Base-by-base conservation (phyloP, 92 coral and sea anemone genomes). In the Palythoa heliodiscus region DNA sequence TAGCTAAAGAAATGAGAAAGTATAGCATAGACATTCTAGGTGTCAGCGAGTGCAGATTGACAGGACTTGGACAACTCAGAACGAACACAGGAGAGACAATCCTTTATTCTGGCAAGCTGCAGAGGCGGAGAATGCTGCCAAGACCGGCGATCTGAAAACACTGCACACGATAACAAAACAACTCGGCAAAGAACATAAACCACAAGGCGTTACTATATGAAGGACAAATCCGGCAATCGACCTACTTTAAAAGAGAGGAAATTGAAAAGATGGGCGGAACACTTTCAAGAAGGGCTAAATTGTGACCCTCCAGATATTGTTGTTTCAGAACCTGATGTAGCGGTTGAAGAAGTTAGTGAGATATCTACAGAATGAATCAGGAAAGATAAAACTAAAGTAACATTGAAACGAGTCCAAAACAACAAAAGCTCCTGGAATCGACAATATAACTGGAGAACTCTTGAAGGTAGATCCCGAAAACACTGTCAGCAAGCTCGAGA, bases 191-290 rank as follows among this genome's bases (percentile, higher is more conserved):
- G 35, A 29, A 29, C 35, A 29, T 1, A 29, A 29, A 17, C 53
- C 52, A 5, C 77, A 73, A 40, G 55, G 43, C 20, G 7, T 38
- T 73, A 73, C 35, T 7, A 73, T 73, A 47, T n/a, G n/a, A 73
- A 73, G 7, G 57, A 73, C 52, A 73, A 73, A 73, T 73, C 77
- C 57, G 58, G 58, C 3, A 73, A 73, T n/a, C 58, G 58, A 73
- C 77, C 19, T n/a, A 73, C 77, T 73, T 47, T 5, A 6, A 76
- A 76, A 55, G 69, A 76, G 52, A 76, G 70, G 25, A 76, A 76
- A 10, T 43, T 55, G n/a, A 54, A 76, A 55, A 11, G 67, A 76
- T 55, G 47, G 40, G 64, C 61, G 20, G 79, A 52, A 75, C 64
- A 75, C 79, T 75, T 75, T 64, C 39, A 50, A 6, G 78, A 73